Evolutionary conservation across 2,113 vertebrate species (phyloP).

Genomic region (Alouatta palliata): DNA sequence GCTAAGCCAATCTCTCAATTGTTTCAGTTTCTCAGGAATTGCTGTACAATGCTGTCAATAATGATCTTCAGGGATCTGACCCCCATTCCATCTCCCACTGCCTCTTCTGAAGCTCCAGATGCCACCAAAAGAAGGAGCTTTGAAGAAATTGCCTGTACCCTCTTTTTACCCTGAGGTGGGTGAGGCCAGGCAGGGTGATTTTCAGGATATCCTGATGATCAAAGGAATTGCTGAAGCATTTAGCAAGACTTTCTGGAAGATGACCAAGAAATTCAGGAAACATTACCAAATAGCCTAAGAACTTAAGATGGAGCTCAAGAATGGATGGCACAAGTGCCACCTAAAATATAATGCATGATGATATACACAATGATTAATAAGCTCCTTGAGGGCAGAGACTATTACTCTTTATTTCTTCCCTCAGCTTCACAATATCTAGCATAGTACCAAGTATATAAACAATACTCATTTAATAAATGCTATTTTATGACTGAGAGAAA

Average conservation of each 20-base stretch:
- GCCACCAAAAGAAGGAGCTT: conserved; percentile 74
- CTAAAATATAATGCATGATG: not conserved
- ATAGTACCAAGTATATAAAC: not conserved
- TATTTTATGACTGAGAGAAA: conserved; percentile 24
- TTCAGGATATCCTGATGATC: conserved; percentile 74
- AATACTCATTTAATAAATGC: not conserved
- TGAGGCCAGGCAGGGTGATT: conserved; percentile 80
- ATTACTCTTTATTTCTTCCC: not conserved
- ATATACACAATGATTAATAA: not conserved
- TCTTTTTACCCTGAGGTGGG: conserved; percentile 74
- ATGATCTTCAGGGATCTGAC: conserved; percentile 73
- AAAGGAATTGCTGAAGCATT: conserved; percentile 76
- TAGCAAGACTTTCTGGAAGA: conserved; percentile 74
- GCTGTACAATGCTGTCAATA: conserved; percentile 75
- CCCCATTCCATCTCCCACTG: conserved; percentile 77
- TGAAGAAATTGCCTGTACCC: conserved; percentile 74
- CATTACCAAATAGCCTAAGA: conserved; percentile 43
- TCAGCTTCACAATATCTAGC: not conserved
- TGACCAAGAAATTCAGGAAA: conserved; percentile 69
- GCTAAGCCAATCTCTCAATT: conserved; percentile 79
- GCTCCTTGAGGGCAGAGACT: conserved; percentile 28
- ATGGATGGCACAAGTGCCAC: conserved; percentile 30
- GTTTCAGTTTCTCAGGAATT: conserved; percentile 78
- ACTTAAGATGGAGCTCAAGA: conserved; percentile 57
- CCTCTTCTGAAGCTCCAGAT: conserved; percentile 76